Conservation (phyloP, 2,888 invertebrate genomes). For the Hemistola chrysoprasaria region DNA sequence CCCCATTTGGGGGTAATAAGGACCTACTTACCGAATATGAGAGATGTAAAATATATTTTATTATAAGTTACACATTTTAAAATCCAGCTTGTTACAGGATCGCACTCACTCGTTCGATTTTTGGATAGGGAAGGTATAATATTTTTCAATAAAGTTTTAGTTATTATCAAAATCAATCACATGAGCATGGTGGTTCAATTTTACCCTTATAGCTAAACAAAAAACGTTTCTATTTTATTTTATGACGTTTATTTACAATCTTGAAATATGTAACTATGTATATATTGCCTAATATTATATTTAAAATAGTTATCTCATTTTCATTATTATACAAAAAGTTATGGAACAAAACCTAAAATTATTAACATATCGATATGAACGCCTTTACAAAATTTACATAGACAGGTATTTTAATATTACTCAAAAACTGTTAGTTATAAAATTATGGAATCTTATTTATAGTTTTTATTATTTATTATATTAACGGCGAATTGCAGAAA, state of each 20-base stretch:
- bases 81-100: no score
- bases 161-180: no score
- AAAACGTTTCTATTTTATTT: slow-evolving; percentile 13
- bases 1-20: no score
- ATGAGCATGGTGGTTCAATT: no score
- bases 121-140: no score
- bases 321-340: slow-evolving; percentile 54
- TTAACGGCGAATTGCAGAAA: no score
- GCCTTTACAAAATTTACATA: slow-evolving; percentile 75
- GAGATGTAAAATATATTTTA: no score
- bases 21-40: no score
- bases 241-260: slow-evolving; percentile 61
- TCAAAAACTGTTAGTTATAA: slow-evolving; percentile 63
- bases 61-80: no score
- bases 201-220: no score
- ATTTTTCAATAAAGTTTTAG: no score
- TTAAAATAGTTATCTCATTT: slow-evolving; percentile 21
- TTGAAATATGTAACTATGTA: slow-evolving; percentile 60
- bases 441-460: slow-evolving; percentile 66
- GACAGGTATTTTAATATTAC: slow-evolving; percentile 18
- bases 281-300: slow-evolving; percentile 52
- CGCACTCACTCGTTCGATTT: no score
- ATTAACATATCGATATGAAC: slow-evolving; percentile 30
- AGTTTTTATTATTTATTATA: slow-evolving; percentile 17
- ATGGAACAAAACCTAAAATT: slow-evolving; percentile 29